Percentiles rank a stretch among this genome's conserved stretches.
These are phyloP conservation scores for Aspiorhynchus laticeps DNA, from an alignment of 2,113 vertebrate species.

Conservation along the genomic window DNA sequence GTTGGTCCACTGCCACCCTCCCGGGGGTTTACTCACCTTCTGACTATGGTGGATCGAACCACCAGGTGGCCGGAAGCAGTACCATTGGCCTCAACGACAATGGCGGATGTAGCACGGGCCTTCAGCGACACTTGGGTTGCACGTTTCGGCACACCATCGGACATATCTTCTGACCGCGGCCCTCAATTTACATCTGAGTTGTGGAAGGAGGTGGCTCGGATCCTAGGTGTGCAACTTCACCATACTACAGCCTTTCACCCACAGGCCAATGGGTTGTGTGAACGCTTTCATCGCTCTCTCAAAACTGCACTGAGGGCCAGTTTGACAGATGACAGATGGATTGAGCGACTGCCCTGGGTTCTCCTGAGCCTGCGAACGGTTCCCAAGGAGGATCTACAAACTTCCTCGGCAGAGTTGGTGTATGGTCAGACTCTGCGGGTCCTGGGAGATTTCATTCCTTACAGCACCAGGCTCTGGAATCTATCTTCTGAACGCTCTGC, in stretches of 20 bases:
- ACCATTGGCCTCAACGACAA: background rate
- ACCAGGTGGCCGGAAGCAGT: background rate
- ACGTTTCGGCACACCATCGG: background rate
- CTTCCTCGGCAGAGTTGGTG: background rate
- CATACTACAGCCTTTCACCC: background rate
- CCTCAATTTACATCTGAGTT: background rate
- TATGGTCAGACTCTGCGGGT: background rate
- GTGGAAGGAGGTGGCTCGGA: background rate
- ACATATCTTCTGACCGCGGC: background rate
- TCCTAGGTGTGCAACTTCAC: background rate
- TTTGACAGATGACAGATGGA: background rate
- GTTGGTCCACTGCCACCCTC: background rate
- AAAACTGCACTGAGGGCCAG: background rate
- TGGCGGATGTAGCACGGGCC: background rate
- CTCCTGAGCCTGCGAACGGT: background rate
- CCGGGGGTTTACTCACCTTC: background rate
- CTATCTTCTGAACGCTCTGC: background rate
- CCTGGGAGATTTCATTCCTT: background rate
- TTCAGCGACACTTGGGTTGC: background rate
- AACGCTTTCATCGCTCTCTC: background rate
- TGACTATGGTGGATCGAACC: background rate
- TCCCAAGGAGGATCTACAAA: no score
- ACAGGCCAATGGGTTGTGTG: background rate
- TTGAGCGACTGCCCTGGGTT: background rate
- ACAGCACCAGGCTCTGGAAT: background rate